These are phyloP conservation scores for Aplocera efformata DNA, from an alignment of 2,888 invertebrate genomes.

Conservation along the genomic window DNA sequence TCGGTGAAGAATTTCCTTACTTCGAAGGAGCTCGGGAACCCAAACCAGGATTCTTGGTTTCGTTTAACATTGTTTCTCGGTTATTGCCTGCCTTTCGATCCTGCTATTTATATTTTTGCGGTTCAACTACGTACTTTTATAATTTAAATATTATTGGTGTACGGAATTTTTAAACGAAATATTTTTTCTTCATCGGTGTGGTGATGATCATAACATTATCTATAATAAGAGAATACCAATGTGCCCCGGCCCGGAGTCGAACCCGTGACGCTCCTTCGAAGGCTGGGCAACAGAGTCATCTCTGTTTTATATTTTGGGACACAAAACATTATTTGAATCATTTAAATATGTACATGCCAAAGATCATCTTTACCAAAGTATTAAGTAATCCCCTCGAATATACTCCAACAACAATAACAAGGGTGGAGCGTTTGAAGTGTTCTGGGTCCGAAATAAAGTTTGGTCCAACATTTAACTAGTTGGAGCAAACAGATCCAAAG, in stretches of 20 bases:
- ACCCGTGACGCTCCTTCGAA: too few relatives aligned
- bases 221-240: too few relatives aligned
- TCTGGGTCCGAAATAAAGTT: constrained; percentile 64
- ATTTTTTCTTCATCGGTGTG: background rate
- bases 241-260: too few relatives aligned
- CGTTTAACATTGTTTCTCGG: constrained; percentile 67
- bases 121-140: constrained; percentile 28
- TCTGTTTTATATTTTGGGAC: background rate
- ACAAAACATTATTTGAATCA: background rate
- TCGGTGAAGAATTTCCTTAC: constrained; percentile 74
- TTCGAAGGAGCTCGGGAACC: constrained; percentile 64
- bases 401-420: constrained; percentile 63
- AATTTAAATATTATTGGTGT: constrained; percentile 3
- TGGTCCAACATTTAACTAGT: constrained; percentile 74
- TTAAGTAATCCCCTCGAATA: constrained; percentile 35
- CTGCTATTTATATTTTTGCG: constrained; percentile 49
- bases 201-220: too few relatives aligned
- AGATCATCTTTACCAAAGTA: too few relatives aligned
- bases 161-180: constrained; percentile 11
- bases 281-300: too few relatives aligned
- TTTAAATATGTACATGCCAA: too few relatives aligned
- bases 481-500: constrained; percentile 67
- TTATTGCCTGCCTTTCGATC: constrained; percentile 61
- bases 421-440: constrained; percentile 56
- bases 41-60: constrained; percentile 76